These are phyloP conservation scores for Andrena dorsata DNA, from an alignment of 2,888 invertebrate genomes.

Conservation along the genomic window DNA sequence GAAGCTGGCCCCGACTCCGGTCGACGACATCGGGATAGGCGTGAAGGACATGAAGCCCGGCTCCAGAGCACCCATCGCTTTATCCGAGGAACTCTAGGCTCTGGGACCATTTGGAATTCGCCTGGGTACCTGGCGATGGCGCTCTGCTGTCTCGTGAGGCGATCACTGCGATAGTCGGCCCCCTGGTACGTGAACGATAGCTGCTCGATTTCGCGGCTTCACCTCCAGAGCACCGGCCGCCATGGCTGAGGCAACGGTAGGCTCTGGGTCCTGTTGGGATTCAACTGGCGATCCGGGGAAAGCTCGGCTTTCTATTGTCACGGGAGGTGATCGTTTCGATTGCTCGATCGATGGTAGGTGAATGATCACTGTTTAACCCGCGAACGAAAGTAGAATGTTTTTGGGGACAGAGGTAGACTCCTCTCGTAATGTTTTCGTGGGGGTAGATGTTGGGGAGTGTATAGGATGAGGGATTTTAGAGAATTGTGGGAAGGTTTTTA, in stretches of 20 bases:
- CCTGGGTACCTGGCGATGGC: not conserved
- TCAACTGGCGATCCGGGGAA: not conserved
- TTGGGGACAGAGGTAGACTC: not conserved
- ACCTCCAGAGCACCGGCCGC: no score
- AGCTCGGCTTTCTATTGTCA: not conserved
- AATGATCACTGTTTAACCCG: not conserved
- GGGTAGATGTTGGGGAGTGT: no score
- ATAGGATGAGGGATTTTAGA: not conserved
- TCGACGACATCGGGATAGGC: constrained; percentile 85
- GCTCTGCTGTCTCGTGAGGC: not conserved
- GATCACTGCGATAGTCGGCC: not conserved
- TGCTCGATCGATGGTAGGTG: not conserved
- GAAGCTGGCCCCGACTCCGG: constrained; percentile 89
- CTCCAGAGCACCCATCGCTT: constrained; percentile 81
- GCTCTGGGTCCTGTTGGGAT: not conserved
- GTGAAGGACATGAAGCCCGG: constrained; percentile 83
- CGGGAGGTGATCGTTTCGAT: not conserved
- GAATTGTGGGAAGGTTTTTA: not conserved
- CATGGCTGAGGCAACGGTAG: not conserved
- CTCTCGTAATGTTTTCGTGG: not conserved
- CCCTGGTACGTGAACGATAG: not conserved
- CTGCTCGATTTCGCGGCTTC: not conserved
- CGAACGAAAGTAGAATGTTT: not conserved
- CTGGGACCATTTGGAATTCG: not conserved
- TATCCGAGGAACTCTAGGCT: constrained; percentile 81